Percentiles rank a stretch among this genome's conserved stretches.
Evolutionary conservation across 2,888 invertebrate species (phyloP).

Genomic region (Clivina fossor): DNA sequence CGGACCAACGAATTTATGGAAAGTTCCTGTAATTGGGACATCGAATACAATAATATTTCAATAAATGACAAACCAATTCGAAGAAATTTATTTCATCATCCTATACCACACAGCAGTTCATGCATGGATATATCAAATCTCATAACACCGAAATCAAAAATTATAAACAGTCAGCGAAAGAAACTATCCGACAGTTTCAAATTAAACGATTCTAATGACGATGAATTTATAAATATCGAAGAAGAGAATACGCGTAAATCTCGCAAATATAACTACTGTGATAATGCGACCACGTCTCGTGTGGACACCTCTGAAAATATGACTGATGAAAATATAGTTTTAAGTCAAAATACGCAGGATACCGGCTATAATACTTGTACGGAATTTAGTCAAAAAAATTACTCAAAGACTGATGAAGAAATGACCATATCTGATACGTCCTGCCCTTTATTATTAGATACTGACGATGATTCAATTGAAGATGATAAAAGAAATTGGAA

Average conservation of each 20-base stretch:
- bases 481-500: neutral
- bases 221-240: conserved; percentile 31
- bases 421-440: neutral
- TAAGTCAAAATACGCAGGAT: conserved; percentile 16
- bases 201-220: conserved; percentile 40
- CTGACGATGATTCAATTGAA: neutral
- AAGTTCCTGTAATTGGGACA: conserved; percentile 50
- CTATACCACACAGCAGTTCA: conserved; percentile 37
- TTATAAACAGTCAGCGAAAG: conserved; percentile 50
- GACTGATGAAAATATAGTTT: neutral
- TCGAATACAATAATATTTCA: conserved; percentile 50
- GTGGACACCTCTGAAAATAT: too few relatives aligned
- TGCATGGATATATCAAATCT: conserved; percentile 49
- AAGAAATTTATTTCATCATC: conserved; percentile 33
- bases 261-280: neutral
- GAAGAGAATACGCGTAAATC: conserved; percentile 38
- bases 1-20: conserved; percentile 40
- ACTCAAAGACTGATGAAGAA: neutral
- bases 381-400: conserved; percentile 12
- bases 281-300: too few relatives aligned
- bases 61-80: conserved; percentile 28
- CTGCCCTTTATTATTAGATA: too few relatives aligned
- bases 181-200: conserved; percentile 51
- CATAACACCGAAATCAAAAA: conserved; percentile 49
- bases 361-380: conserved; percentile 11